These are phyloP conservation scores for Cydia fagiglandana DNA, from an alignment of 1,140 invertebrate genomes.

Conservation along the genomic window DNA sequence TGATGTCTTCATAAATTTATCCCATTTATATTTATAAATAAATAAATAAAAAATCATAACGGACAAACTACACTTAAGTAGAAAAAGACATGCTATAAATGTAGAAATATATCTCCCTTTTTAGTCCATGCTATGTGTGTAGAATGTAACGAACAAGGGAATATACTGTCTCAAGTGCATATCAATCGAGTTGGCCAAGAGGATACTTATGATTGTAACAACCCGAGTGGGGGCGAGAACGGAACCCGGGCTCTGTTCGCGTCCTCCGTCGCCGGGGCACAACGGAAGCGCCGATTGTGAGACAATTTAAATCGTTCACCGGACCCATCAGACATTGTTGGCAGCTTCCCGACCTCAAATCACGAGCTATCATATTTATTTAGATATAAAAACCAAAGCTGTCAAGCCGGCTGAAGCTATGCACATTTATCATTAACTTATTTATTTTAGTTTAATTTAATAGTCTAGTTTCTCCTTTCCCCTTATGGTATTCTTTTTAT, in stretches of 20 bases:
- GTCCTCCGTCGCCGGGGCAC: constrained; percentile 52
- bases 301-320: constrained; percentile 72
- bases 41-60: too few species aligned
- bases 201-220: constrained; percentile 38
- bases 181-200: constrained; percentile 43
- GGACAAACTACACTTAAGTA: too few species aligned
- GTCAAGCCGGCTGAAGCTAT: not conserved
- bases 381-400: not conserved
- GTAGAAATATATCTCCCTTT: not conserved
- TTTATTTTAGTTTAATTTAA: too few species aligned
- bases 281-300: constrained; percentile 68
- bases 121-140: not conserved
- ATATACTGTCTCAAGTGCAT: constrained; percentile 33
- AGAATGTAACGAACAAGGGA: not conserved
- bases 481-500: too few species aligned
- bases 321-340: constrained; percentile 61
- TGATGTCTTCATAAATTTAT: too few species aligned
- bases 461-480: too few species aligned
- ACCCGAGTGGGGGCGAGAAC: constrained; percentile 37
- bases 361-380: constrained; percentile 29
- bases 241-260: constrained; percentile 39
- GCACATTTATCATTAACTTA: too few species aligned
- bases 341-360: constrained; percentile 55
- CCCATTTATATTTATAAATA: too few species aligned
- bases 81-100: too few species aligned